Evolutionary conservation across 2,113 vertebrate species (phyloP).

Genomic region (Serilophus lunatus): DNA sequence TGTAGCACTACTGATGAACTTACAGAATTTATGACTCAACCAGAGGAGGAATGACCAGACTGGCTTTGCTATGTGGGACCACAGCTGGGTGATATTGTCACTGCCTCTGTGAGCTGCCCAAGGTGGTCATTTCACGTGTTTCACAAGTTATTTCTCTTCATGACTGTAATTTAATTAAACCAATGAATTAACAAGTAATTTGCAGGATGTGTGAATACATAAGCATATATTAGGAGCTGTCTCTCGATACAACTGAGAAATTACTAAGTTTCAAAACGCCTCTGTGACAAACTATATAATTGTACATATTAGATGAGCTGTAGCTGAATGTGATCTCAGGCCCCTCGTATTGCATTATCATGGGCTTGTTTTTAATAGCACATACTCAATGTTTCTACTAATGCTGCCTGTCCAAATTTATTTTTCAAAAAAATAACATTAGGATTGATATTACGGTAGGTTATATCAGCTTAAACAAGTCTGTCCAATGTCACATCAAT

Average conservation of each 20-base stretch:
- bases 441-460: not conserved
- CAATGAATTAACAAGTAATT: not conserved
- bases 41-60: not conserved
- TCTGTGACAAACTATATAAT: not conserved
- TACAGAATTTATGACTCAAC: not conserved
- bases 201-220: not conserved
- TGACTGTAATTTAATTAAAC: not conserved
- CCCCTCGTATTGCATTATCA: not conserved
- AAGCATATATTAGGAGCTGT: not conserved
- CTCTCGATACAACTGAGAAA: not conserved
- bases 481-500: constrained; percentile 6
- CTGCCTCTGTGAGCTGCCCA: not conserved
- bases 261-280: not conserved
- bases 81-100: not conserved
- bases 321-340: not conserved
- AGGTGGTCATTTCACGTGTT: not conserved
- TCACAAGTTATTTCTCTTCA: not conserved
- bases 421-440: not conserved
- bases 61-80: fast-evolving
- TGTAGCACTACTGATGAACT: not conserved
- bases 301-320: not conserved
- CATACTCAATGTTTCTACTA: not conserved
- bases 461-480: not conserved
- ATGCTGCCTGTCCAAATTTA: not conserved
- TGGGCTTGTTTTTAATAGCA: not conserved